These are phyloP conservation scores for Sphaerophoria rueppellii DNA, from an alignment of 2,888 invertebrate species.

Conservation along the genomic window DNA sequence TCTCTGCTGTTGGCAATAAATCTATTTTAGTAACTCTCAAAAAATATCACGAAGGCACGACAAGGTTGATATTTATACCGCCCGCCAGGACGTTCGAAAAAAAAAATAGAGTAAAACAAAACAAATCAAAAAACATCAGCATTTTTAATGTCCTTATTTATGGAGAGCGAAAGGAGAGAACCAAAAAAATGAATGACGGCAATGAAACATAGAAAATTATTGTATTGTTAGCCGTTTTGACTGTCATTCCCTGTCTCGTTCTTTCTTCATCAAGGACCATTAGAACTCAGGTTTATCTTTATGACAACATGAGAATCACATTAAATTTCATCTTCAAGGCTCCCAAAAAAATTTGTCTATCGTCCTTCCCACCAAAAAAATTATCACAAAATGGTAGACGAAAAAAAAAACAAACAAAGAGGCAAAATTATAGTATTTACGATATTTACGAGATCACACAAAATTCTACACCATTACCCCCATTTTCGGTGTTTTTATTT, in stretches of 20 bases:
- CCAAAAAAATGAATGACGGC: constrained; percentile 6
- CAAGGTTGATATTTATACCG: not conserved
- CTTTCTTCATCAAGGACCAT: not conserved
- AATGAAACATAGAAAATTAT: constrained; percentile 37
- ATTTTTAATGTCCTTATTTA: constrained; percentile 55
- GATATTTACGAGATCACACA: constrained; percentile 63
- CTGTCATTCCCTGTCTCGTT: constrained; percentile 13
- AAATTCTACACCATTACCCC: constrained; percentile 64
- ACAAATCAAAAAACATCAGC: constrained; percentile 48
- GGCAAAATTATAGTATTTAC: constrained; percentile 35
- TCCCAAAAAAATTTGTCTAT: constrained; percentile 41
- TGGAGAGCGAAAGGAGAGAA: not conserved
- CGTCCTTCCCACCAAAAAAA: not conserved
- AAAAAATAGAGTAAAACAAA: not conserved
- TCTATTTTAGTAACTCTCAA: constrained; percentile 23
- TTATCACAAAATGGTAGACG: constrained; percentile 1
- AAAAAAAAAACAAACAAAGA: constrained; percentile 10
- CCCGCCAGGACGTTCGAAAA: constrained; percentile 23
- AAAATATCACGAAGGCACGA: not conserved
- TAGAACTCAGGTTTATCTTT: constrained; percentile 57
- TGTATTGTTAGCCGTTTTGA: constrained; percentile 59
- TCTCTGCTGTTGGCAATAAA: not conserved
- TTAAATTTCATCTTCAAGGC: constrained; percentile 69
- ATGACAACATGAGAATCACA: constrained; percentile 69
- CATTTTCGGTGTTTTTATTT: constrained; percentile 55